Percentiles rank a stretch among this genome's conserved stretches.
Evolutionary conservation across 2,888 invertebrate species (phyloP).

Genomic region (Leucoma salicis): DNA sequence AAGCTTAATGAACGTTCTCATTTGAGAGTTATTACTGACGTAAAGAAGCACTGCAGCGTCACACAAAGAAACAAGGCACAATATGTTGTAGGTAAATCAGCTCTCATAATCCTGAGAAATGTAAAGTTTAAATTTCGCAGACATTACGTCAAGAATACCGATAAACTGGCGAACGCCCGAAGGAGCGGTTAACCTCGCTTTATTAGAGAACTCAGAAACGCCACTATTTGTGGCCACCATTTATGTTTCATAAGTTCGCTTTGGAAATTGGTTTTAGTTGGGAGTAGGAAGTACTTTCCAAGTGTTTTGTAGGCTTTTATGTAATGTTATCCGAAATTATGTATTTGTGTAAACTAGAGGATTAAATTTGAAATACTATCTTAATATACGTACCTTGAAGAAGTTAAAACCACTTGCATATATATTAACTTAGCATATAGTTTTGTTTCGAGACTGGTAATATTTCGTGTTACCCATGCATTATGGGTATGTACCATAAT

Average conservation of each 20-base stretch:
- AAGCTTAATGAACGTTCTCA: neutral
- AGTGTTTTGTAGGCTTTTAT: neutral
- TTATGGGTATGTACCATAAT: too few relatives aligned
- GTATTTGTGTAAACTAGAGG: too few relatives aligned
- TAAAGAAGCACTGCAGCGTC: constrained; percentile 5
- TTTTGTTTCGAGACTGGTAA: too few relatives aligned
- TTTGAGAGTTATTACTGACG: constrained; percentile 2
- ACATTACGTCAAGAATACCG: constrained; percentile 3
- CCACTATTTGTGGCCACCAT: neutral
- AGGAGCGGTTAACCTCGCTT: constrained; percentile 19
- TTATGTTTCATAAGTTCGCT: neutral
- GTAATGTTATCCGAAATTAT: neutral
- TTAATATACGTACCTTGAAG: too few relatives aligned
- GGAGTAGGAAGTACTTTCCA: neutral
- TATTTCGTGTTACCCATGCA: too few relatives aligned
- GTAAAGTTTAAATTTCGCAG: constrained; percentile 20
- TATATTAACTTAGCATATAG: too few relatives aligned
- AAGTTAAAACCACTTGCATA: too few relatives aligned
- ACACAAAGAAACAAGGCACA: constrained; percentile 4
- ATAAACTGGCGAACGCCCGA: constrained; percentile 21
- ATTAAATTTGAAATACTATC: too few relatives aligned
- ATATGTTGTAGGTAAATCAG: constrained; percentile 9
- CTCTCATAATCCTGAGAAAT: neutral
- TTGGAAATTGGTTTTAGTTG: neutral
- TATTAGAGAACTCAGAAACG: constrained; percentile 16